These are phyloP conservation scores for Ethmia dodecea DNA, from an alignment of 2,888 invertebrate genomes.

Conservation along the genomic window DNA sequence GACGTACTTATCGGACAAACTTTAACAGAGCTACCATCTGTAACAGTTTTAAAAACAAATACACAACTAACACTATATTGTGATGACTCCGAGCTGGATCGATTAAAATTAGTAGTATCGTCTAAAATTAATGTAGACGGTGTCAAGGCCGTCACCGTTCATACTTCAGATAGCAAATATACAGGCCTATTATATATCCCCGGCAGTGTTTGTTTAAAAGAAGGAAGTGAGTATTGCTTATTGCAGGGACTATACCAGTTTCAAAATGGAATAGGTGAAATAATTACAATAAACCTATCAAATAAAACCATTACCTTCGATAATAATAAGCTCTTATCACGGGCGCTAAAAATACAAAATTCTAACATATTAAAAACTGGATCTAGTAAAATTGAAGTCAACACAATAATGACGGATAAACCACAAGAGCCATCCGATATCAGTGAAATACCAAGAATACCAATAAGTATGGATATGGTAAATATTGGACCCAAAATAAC, in stretches of 20 bases:
- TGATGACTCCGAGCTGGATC: conserved; percentile 1
- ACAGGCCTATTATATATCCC: neutral
- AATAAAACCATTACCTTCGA: neutral
- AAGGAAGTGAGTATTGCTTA: conserved; percentile 2
- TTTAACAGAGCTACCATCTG: conserved; percentile 10
- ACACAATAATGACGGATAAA: conserved; percentile 2
- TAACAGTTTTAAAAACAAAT: conserved; percentile 8
- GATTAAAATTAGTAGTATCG: neutral
- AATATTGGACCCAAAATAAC: conserved; percentile 1
- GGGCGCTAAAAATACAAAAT: neutral
- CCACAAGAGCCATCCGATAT: neutral
- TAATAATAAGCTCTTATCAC: neutral
- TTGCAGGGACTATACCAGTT: conserved; percentile 4
- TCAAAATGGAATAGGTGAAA: conserved; percentile 1
- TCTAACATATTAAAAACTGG: neutral
- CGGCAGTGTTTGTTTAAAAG: neutral
- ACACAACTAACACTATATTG: conserved; percentile 1
- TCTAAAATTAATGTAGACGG: neutral
- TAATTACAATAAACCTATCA: conserved; percentile 1
- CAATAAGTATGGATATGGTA: neutral
- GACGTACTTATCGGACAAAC: conserved; percentile 13
- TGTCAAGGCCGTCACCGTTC: neutral
- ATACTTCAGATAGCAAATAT: neutral
- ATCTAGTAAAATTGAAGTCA: neutral
- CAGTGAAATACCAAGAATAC: neutral